Evolutionary conservation across 2,888 invertebrate genomes (phyloP).

Genomic region (Tipula confusa): DNA sequence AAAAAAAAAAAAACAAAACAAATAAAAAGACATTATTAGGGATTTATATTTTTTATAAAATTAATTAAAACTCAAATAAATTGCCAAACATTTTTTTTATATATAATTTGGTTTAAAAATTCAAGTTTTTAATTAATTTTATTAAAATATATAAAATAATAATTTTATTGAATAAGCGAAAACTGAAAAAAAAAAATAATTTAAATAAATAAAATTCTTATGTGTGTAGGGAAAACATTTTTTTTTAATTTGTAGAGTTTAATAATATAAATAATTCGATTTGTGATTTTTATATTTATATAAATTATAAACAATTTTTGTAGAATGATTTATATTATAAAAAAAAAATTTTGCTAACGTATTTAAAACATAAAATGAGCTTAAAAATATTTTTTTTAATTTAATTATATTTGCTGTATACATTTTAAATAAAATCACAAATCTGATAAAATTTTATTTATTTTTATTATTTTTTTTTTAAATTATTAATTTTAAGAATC

Average conservation of each 20-base stretch:
- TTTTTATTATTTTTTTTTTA: background rate
- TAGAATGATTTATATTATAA: background rate
- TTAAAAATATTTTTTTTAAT: background rate
- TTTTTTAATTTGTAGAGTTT: background rate
- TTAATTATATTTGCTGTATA: background rate
- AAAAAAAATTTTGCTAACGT: background rate
- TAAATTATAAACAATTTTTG: background rate
- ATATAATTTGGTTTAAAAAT: slow-evolving; percentile 25
- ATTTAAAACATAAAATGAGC: slow-evolving; percentile 17
- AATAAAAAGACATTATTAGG: background rate
- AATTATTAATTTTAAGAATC: slow-evolving; percentile 8
- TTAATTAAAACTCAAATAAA: slow-evolving; percentile 14
- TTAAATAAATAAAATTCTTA: slow-evolving; percentile 12
- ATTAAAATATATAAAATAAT: background rate
- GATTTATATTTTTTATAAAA: slow-evolving; percentile 7
- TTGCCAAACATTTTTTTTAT: background rate
- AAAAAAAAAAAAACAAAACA: background rate
- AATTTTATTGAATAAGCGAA: background rate
- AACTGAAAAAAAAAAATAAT: background rate
- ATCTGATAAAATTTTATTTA: background rate
- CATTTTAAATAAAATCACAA: background rate
- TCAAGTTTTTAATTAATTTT: background rate
- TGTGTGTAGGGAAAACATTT: slow-evolving; percentile 20
- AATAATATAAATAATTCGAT: background rate
- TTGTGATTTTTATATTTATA: background rate